These are phyloP conservation scores for Pholis gunnellus DNA, from an alignment of 2,113 vertebrate genomes.

Conservation along the genomic window DNA sequence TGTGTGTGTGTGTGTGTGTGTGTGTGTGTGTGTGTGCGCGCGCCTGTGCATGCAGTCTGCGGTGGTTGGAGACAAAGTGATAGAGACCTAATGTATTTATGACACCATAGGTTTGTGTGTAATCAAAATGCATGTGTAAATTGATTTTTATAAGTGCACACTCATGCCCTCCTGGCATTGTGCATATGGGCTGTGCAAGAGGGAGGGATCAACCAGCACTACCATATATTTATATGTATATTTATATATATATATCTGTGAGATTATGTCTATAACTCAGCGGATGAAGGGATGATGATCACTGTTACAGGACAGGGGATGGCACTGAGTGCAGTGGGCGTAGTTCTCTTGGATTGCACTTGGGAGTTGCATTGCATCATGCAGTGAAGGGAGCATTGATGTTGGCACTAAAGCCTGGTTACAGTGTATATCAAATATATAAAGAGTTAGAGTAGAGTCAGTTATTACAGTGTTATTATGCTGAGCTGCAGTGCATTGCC, in stretches of 20 bases:
- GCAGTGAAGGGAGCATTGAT: conserved; percentile 32
- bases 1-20: conserved; percentile 33
- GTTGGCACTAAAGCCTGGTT: conserved; percentile 10
- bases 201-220: conserved; percentile 36
- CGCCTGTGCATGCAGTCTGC: conserved; percentile 22
- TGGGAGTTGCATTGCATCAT: conserved; percentile 71
- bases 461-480: conserved; percentile 32
- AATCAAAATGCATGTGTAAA: conserved; percentile 6
- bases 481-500: conserved; percentile 32
- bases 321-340: conserved; percentile 48
- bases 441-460: conserved; percentile 4
- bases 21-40: conserved; percentile 28
- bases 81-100: conserved; percentile 13
- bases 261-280: conserved; percentile 59
- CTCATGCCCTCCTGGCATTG: conserved; percentile 39
- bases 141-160: conserved; percentile 8
- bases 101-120: background rate
- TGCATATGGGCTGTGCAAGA: conserved; percentile 25
- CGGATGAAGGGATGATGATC: conserved; percentile 53
- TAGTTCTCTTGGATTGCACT: conserved; percentile 65
- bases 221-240: conserved; percentile 2
- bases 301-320: conserved; percentile 40
- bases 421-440: conserved; percentile 18
- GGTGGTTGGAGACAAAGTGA: conserved; percentile 25
- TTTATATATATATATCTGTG: conserved; percentile 38